phyloP scores from a whole-genome alignment of 2,113 vertebrate species.

The Bagarius yarrelli region DNA sequence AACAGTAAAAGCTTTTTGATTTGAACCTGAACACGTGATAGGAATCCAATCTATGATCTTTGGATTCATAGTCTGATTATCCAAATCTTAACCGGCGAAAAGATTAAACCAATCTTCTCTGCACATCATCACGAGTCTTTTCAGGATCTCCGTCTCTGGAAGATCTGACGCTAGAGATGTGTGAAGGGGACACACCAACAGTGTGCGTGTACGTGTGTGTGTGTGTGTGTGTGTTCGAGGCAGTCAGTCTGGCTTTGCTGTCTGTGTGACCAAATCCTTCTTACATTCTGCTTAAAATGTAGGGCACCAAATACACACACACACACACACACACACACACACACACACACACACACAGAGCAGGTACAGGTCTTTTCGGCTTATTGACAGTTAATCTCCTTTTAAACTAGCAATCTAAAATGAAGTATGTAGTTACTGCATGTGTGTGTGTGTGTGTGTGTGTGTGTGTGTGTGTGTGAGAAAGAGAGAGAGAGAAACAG shows the following conservation, averaged over 20 bases:
- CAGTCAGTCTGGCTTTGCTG: conserved; percentile 21
- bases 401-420: not conserved
- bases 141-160: conserved; percentile 10
- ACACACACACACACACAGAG: conserved; percentile 29
- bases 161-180: conserved; percentile 12
- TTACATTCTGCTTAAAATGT: conserved; percentile 45
- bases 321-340: conserved; percentile 18
- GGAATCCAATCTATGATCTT: too few relatives aligned
- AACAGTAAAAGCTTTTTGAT: too few relatives aligned
- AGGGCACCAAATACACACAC: conserved; percentile 39
- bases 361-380: not conserved
- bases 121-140: not conserved
- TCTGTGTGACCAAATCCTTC: conserved; percentile 43
- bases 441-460: not conserved
- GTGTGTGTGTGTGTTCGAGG: not conserved
- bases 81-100: not conserved
- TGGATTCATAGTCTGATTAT: too few relatives aligned
- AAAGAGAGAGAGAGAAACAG: not conserved
- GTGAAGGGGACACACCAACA: conserved; percentile 7
- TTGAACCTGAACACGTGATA: too few relatives aligned
- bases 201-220: conserved; percentile 18
- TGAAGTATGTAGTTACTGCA: not conserved
- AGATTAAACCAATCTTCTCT: not conserved
- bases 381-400: conserved; percentile 12
- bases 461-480: not conserved